A percentile compares a stretch with the other conserved stretches of the same genome.
Conservation (phyloP, 1,140 invertebrate species). For the Conus betulinus region DNA sequence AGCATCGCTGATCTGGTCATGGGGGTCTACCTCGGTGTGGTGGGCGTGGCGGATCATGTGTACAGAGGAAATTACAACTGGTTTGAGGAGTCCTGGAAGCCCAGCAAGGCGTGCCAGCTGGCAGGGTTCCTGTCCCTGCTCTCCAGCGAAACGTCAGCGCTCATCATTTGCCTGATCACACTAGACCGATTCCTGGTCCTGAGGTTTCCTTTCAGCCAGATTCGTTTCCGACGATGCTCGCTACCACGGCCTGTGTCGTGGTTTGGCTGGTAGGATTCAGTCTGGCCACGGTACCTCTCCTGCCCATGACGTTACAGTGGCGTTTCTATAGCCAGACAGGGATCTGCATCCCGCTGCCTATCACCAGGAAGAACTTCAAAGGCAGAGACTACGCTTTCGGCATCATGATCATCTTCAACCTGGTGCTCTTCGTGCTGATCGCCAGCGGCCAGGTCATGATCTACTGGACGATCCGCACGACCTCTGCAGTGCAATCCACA, state of each 20-base stretch:
- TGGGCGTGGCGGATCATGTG: constrained; percentile 56
- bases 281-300: constrained; percentile 36
- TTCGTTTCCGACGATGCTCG: constrained; percentile 37
- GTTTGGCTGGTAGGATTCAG: constrained; percentile 36
- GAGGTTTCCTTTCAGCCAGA: constrained; percentile 21
- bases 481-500: background rate
- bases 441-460: constrained; percentile 47
- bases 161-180: constrained; percentile 55
- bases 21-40: constrained; percentile 65
- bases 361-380: constrained; percentile 20
- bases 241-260: background rate
- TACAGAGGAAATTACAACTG: constrained; percentile 57
- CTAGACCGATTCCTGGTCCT: constrained; percentile 50
- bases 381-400: constrained; percentile 50
- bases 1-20: constrained; percentile 63
- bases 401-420: constrained; percentile 53
- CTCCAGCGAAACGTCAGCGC: constrained; percentile 57
- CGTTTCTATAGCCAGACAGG: constrained; percentile 50
- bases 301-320: constrained; percentile 33
- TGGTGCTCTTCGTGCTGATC: constrained; percentile 46
- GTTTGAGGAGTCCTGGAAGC: constrained; percentile 52
- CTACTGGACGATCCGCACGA: constrained; percentile 39
- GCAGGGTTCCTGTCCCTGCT: constrained; percentile 60
- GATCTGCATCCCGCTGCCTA: constrained; percentile 51
- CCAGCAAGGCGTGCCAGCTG: constrained; percentile 51